Base-by-base conservation (phyloP, 64 coral and sea anemone genomes). In the Catalaphyllia jardinei region DNA sequence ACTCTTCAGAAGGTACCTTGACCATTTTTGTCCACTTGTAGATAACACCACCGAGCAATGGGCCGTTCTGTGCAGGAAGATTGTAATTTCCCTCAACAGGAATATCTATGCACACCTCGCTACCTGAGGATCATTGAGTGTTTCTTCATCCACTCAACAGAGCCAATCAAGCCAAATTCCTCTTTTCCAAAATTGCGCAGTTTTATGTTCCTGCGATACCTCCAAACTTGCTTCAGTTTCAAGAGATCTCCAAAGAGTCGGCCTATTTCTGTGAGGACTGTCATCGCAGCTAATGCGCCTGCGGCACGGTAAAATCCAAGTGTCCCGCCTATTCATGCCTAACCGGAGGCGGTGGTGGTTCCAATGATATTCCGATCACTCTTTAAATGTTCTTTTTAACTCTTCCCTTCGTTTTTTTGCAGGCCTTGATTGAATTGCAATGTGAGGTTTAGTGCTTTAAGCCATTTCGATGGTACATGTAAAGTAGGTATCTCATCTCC, bases 251-350 rank as follows among this genome's bases (percentile, higher is more conserved):
- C 67, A 0, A 96, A 31, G 69, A 91, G 83, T 31, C 87, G 67
- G 27, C 91, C 57, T 29, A 90, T 81, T 18, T 96, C 95, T 54
- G 82, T 77, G 51, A 96, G 64, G 27, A 92, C 69, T 3, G 95
- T 61, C 6, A 76, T 93, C 4, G 91, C 95, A n/a, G 91, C 93
- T 19, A 88, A 77, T 20, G 95, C 91, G 46, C 93, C 95, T 0
- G 91, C 88, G 11, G 91, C 91, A 4, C 95, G 91, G 39, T 79
- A 96, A 2, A 89, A n/a, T 60, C 95, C 95, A 96, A 0, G 91
- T 83, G 31, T 96, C 95, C 77, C 88, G 86, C 59, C 93, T 91
- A 74, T 96, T 96, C 76, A n/a, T n/a, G n/a, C 95, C 95, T 0
- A 96, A 54, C 54, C 93, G 69, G 8, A 96, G 83, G 60, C 79